phyloP scores from a whole-genome alignment of 37 sponge, comb jelly and placozoan genomes.

The Ephydatia muelleri region DNA sequence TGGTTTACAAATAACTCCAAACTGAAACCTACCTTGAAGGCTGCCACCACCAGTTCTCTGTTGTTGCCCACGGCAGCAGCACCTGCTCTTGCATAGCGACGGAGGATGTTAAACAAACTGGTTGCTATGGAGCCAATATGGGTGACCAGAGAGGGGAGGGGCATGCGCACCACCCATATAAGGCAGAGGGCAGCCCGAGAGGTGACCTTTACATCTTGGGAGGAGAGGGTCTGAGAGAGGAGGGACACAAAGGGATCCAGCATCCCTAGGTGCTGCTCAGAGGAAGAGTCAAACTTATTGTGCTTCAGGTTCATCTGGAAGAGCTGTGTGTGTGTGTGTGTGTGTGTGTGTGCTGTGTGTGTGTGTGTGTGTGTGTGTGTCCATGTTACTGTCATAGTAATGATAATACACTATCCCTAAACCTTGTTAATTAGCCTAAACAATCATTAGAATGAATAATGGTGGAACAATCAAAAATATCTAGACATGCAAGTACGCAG shows the following conservation, averaged over 20 bases:
- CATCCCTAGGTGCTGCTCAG: constrained; percentile 58
- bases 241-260: constrained; percentile 80
- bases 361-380: background rate
- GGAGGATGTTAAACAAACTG: constrained; percentile 60
- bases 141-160: constrained; percentile 63
- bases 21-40: constrained; percentile 68
- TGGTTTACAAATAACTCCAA: too few species aligned
- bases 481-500: too few species aligned
- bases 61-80: constrained; percentile 48
- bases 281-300: constrained; percentile 33
- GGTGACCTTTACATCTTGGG: constrained; percentile 62
- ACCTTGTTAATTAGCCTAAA: too few species aligned
- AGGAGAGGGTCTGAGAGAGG: constrained; percentile 47
- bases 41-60: constrained; percentile 68
- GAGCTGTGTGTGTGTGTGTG: constrained; percentile 23
- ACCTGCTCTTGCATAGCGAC: constrained; percentile 69
- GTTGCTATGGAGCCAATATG: constrained; percentile 19
- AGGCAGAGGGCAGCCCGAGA: constrained; percentile 55
- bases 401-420: too few species aligned
- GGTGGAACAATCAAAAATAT: too few species aligned
- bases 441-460: too few species aligned
- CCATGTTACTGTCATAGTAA: too few species aligned
- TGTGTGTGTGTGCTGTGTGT: too few species aligned
- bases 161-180: constrained; percentile 39
- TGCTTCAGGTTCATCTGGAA: constrained; percentile 49